Percentiles rank a stretch among this genome's conserved stretches.
phyloP scores from a whole-genome alignment of 1,140 invertebrate species.

The Parapsyche elsis region DNA sequence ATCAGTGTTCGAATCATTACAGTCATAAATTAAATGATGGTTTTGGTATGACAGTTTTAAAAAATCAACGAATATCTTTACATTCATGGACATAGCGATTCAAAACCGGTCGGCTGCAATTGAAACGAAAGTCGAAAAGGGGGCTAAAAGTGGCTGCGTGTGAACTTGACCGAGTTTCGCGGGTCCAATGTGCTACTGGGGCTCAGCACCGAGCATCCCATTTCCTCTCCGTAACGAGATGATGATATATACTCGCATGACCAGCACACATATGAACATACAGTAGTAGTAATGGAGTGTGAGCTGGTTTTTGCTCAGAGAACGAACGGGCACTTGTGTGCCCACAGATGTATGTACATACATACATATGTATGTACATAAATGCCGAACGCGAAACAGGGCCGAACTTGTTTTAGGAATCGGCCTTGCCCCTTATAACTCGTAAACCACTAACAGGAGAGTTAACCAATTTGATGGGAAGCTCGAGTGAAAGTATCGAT shows the following conservation, averaged over 20 bases:
- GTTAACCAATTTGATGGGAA: no score
- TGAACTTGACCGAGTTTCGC: slow-evolving; percentile 27
- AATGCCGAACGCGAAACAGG: neutral
- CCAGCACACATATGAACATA: neutral
- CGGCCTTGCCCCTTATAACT: neutral
- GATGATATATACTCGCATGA: no score
- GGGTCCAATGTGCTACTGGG: no score
- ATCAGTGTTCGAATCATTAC: no score
- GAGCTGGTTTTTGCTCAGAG: neutral
- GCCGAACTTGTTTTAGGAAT: neutral
- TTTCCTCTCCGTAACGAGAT: neutral
- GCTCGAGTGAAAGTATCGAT: no score
- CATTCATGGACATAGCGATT: neutral
- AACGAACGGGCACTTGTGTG: neutral
- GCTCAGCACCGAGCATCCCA: neutral
- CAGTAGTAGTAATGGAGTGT: neutral
- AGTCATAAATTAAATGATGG: neutral
- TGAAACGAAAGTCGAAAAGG: neutral
- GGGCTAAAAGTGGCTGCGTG: neutral
- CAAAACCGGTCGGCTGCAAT: neutral
- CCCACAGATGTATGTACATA: neutral
- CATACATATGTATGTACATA: neutral
- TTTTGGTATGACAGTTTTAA: no score
- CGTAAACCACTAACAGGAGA: neutral
- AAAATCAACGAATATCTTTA: no score